Conservation (phyloP, 2,888 invertebrate genomes). For the Cylloceria caligata region DNA sequence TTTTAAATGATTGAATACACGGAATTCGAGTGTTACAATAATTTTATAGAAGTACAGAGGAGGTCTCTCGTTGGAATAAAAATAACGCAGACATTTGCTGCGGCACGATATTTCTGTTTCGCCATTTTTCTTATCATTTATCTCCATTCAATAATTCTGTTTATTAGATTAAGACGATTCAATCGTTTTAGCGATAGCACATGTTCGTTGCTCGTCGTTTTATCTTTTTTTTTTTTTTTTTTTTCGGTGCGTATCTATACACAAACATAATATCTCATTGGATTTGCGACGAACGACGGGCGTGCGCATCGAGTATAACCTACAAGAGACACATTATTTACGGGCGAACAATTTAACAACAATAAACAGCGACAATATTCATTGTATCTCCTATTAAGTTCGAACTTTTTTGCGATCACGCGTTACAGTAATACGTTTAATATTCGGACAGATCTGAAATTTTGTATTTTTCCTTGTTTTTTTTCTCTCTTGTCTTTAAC, state of each 20-base stretch:
- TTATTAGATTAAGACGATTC: constrained; percentile 30
- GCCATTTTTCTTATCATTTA: constrained; percentile 27
- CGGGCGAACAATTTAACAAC: constrained; percentile 67
- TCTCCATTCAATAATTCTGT: constrained; percentile 36
- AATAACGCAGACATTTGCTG: constrained; percentile 47
- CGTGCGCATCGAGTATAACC: constrained; percentile 49
- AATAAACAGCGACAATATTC: constrained; percentile 68
- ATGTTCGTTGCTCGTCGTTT: constrained; percentile 29
- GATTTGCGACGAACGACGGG: constrained; percentile 50
- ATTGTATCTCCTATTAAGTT: constrained; percentile 58
- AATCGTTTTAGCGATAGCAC: constrained; percentile 31
- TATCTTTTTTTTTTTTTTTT: too few species aligned
- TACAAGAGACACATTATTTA: constrained; percentile 66
- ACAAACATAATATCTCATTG: constrained; percentile 17
- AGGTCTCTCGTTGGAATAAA: constrained; percentile 56
- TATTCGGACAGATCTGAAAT: neutral
- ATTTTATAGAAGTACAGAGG: constrained; percentile 54
- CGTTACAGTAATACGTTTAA: constrained; percentile 11
- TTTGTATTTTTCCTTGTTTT: neutral
- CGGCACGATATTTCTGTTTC: constrained; percentile 17
- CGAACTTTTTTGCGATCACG: constrained; percentile 54
- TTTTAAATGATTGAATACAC: constrained; percentile 68
- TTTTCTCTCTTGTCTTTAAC: too few species aligned
- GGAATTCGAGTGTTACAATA: constrained; percentile 51
- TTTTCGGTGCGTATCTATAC: constrained; percentile 2